A percentile compares a stretch with the other conserved stretches of the same genome.
Conservation (phyloP, 2,888 invertebrate species). For the Lithophane semibrunnea region DNA sequence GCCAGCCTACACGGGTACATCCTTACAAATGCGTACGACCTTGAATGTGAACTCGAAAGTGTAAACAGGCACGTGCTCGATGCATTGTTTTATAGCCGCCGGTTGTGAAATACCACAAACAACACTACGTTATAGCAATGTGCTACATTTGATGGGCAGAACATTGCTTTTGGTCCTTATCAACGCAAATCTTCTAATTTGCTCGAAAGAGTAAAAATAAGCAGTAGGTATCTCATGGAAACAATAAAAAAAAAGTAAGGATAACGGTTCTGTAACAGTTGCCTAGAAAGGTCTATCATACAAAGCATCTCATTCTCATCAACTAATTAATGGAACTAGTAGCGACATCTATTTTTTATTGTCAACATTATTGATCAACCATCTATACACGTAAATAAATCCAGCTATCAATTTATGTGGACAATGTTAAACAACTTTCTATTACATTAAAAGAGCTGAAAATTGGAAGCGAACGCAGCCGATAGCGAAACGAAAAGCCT, state of each 20-base stretch:
- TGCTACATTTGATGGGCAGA: slow-evolving; percentile 35
- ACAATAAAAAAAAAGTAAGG: not conserved
- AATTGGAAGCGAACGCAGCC: slow-evolving; percentile 50
- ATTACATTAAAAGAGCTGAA: slow-evolving; percentile 28
- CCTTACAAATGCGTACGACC: slow-evolving; percentile 90
- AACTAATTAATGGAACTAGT: slow-evolving; percentile 21
- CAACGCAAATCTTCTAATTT: not conserved
- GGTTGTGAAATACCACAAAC: slow-evolving; percentile 80
- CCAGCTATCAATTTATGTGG: not conserved
- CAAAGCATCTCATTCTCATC: not conserved
- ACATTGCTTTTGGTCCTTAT: slow-evolving; percentile 8
- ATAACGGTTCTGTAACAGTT: not conserved
- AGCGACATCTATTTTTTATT: slow-evolving; percentile 45
- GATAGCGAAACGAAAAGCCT: slow-evolving; percentile 73
- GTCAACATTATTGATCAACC: slow-evolving; percentile 12
- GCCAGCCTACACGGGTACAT: slow-evolving; percentile 88
- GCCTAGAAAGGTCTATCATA: not conserved
- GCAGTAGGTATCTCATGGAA: not conserved
- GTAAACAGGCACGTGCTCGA: slow-evolving; percentile 89
- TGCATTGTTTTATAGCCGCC: slow-evolving; percentile 89
- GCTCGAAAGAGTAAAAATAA: not conserved
- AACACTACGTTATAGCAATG: slow-evolving; percentile 65
- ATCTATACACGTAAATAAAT: slow-evolving; percentile 5
- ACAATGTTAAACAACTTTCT: slow-evolving; percentile 24
- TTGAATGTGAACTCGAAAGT: slow-evolving; percentile 90